A percentile compares a stretch with the other conserved stretches of the same genome.
These are phyloP conservation scores for Scaptomyza flava DNA, from an alignment of 2,888 invertebrate genomes.

Conservation along the genomic window DNA sequence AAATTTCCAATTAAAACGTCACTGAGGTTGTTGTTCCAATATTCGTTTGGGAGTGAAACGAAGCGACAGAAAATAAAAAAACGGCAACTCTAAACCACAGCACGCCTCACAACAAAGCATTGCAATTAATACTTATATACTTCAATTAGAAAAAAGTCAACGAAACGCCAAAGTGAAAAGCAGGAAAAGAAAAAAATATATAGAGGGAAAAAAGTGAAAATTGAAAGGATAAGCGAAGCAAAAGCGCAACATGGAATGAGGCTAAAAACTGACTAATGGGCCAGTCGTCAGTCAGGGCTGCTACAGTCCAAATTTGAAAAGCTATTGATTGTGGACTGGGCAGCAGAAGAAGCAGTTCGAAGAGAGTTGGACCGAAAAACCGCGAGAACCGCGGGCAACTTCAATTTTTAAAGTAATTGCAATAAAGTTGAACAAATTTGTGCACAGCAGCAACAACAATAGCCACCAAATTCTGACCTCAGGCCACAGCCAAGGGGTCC, in stretches of 20 bases:
- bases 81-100: constrained; percentile 52
- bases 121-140: constrained; percentile 79
- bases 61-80: constrained; percentile 1
- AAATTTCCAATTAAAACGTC: constrained; percentile 57
- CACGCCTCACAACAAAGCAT: constrained; percentile 70
- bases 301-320: constrained; percentile 27
- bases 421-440: constrained; percentile 75
- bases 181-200: constrained; percentile 15
- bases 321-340: constrained; percentile 14
- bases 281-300: constrained; percentile 55
- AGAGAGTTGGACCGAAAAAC: constrained; percentile 46
- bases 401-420: constrained; percentile 81
- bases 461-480: constrained; percentile 74
- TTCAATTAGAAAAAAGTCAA: constrained; percentile 72
- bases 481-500: constrained; percentile 47
- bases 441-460: constrained; percentile 40
- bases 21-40: constrained; percentile 17
- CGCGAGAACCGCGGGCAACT: constrained; percentile 76
- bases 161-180: constrained; percentile 53
- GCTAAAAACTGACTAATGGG: constrained; percentile 58
- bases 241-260: constrained; percentile 34
- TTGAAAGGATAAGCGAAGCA: constrained; percentile 57
- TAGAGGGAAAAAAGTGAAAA: constrained; percentile 68
- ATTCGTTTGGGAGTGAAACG: constrained; percentile 18
- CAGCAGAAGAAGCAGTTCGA: background rate